Percentiles rank a stretch among this genome's conserved stretches.
phyloP scores from a whole-genome alignment of 1,140 invertebrate species.

The Penaeus chinensis region DNA sequence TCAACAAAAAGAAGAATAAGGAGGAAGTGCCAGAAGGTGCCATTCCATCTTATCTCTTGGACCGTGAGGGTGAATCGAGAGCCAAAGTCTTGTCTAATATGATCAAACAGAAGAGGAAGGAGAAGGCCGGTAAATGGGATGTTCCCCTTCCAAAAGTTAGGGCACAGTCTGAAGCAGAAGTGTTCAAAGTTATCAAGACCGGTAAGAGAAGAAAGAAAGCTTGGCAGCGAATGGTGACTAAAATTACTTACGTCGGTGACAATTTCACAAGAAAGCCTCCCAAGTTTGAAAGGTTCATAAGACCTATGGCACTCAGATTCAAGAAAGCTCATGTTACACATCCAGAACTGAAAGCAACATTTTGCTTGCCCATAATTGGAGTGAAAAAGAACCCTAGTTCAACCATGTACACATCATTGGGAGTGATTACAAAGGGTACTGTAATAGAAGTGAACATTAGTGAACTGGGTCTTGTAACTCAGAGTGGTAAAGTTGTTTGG shows the following conservation, averaged over 20 bases:
- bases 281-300: conserved; percentile 98
- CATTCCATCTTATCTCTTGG: conserved; percentile 94
- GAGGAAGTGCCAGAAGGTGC: conserved; percentile 90
- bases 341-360: conserved; percentile 99
- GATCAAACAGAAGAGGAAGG: conserved; percentile 99
- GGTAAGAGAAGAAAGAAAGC: conserved; percentile 96
- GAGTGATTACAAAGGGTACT: conserved; percentile 99
- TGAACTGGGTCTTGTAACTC: conserved; percentile 98
- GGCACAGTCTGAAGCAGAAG: conserved; percentile 97
- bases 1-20: conserved; percentile 84
- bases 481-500: conserved; percentile 99
- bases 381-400: conserved; percentile 99
- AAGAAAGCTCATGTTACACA: conserved; percentile 99
- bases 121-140: conserved; percentile 99
- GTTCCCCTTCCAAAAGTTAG: conserved; percentile 98
- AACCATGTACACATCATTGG: conserved; percentile 94
- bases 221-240: conserved; percentile 99
- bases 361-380: conserved; percentile 96
- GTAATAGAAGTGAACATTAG: conserved; percentile 98
- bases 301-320: conserved; percentile 96
- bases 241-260: conserved; percentile 98
- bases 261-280: conserved; percentile 99
- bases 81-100: conserved; percentile 98
- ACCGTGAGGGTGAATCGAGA: conserved; percentile 92
- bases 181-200: conserved; percentile 94